phyloP scores from a whole-genome alignment of 2,888 invertebrate genomes.

The Shargacucullia verbasci region DNA sequence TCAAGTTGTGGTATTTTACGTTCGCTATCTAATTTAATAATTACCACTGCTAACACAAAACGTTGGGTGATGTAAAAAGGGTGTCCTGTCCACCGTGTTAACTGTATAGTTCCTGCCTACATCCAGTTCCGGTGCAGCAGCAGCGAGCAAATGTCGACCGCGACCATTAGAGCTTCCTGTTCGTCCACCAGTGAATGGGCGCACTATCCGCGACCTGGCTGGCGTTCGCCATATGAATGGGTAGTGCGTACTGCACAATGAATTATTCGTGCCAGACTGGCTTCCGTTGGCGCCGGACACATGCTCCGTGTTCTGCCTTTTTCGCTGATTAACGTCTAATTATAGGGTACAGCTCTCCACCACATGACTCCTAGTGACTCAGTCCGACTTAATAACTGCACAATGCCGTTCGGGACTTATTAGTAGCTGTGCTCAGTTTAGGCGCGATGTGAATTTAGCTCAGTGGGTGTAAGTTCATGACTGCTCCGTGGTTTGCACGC shows the following conservation, averaged over 20 bases:
- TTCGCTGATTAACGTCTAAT: constrained; percentile 87
- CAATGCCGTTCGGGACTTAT: constrained; percentile 72
- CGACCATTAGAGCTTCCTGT: constrained; percentile 83
- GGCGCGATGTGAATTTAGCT: constrained; percentile 60
- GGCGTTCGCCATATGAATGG: constrained; percentile 77
- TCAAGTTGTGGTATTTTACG: too few relatives aligned
- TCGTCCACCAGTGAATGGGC: constrained; percentile 73
- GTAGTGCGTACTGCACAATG: constrained; percentile 76
- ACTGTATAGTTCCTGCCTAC: constrained; percentile 81
- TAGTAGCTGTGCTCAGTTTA: constrained; percentile 66
- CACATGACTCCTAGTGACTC: constrained; percentile 83
- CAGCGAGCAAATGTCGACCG: constrained; percentile 66
- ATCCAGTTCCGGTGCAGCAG: constrained; percentile 80
- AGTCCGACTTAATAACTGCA: constrained; percentile 73
- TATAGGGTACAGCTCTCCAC: constrained; percentile 81
- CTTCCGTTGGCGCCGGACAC: constrained; percentile 84
- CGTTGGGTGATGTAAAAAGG: constrained; percentile 44
- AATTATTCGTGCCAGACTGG: constrained; percentile 83
- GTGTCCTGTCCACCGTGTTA: constrained; percentile 64
- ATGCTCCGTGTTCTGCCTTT: constrained; percentile 80
- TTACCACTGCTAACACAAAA: constrained; percentile 13
- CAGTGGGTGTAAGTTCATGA: constrained; percentile 63
- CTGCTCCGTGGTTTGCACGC: constrained; percentile 31
- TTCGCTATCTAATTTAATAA: constrained; percentile 1
- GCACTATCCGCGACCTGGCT: constrained; percentile 70